Percentiles rank a stretch among this genome's conserved stretches.
Evolutionary conservation across 2,113 vertebrate species (phyloP).

Genomic region (Camelus dromedarius): DNA sequence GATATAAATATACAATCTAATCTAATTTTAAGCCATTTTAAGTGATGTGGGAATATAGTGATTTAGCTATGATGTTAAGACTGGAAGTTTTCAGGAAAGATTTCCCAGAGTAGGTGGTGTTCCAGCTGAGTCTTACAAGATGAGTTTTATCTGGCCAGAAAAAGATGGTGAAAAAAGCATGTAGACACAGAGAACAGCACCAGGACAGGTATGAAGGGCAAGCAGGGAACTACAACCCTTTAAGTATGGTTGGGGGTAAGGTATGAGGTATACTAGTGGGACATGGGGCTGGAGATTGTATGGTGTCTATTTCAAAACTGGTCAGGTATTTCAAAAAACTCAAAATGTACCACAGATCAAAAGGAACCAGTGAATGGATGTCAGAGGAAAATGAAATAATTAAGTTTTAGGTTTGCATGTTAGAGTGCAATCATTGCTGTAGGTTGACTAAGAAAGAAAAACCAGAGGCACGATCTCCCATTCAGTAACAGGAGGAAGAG

Average conservation of each 20-base stretch:
- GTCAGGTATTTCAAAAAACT: background rate
- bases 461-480: background rate
- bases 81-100: background rate
- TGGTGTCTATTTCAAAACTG: background rate
- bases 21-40: background rate
- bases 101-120: background rate
- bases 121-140: background rate
- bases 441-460: background rate
- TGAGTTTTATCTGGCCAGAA: background rate
- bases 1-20: background rate
- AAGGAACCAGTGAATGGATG: background rate
- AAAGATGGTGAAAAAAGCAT: background rate
- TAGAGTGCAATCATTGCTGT: background rate
- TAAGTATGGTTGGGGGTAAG: background rate
- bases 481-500: background rate
- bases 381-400: background rate
- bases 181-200: background rate
- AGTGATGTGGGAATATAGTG: background rate
- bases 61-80: background rate
- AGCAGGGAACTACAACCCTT: background rate
- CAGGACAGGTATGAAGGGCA: background rate
- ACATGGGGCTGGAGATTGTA: accelerated
- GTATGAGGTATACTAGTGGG: background rate
- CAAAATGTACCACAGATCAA: background rate
- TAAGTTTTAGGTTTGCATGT: background rate